Percentiles rank a stretch among this genome's conserved stretches.
These are phyloP conservation scores for Adelges cooleyi DNA, from an alignment of 1,140 invertebrate species.

Conservation along the genomic window DNA sequence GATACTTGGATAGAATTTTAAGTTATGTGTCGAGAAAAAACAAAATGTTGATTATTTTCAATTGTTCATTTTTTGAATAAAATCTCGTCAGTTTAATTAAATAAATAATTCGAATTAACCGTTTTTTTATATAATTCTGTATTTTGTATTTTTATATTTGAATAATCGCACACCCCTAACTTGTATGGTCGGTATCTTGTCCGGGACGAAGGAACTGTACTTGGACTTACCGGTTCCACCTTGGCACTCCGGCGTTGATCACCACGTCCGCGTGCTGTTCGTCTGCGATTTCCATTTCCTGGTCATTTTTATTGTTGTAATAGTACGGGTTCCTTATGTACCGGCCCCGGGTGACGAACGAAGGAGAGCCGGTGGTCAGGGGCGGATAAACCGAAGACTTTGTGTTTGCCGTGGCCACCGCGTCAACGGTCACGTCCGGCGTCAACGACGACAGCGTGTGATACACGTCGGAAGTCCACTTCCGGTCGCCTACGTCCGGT, in stretches of 20 bases:
- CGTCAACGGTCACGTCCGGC: neutral
- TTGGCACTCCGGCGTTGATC: neutral
- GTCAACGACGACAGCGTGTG: neutral
- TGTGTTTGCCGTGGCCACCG: neutral
- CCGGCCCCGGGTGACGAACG: neutral
- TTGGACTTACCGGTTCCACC: constrained; percentile 9
- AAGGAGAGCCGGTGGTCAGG: neutral
- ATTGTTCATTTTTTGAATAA: no score
- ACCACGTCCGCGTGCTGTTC: neutral
- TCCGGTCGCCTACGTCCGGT: neutral
- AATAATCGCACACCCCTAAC: no score
- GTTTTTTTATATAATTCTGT: no score
- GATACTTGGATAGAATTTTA: no score
- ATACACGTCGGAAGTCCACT: neutral
- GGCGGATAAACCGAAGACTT: neutral
- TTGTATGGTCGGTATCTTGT: no score
- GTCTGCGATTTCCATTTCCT: neutral
- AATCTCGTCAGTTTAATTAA: no score
- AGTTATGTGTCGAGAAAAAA: no score
- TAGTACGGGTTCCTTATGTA: constrained; percentile 1
- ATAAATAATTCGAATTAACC: no score
- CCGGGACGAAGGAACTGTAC: no score
- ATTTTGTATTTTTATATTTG: no score
- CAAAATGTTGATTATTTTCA: no score
- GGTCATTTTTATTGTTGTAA: neutral